These are phyloP conservation scores for Catharus bicknelli DNA, from an alignment of 2,113 vertebrate genomes.

Conservation along the genomic window DNA sequence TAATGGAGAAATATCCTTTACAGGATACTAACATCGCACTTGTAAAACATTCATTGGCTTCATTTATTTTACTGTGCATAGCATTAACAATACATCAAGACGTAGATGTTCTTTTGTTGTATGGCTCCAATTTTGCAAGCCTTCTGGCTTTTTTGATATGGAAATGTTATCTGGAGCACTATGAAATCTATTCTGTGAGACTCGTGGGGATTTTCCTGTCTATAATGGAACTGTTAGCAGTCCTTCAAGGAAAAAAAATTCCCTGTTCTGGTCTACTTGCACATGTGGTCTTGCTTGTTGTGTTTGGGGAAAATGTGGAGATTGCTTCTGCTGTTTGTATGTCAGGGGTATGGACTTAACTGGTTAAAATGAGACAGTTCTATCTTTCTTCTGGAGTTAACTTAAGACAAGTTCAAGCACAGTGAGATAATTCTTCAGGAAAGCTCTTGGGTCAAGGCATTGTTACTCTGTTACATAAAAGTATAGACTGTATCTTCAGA, in stretches of 20 bases:
- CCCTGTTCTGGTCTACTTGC: accelerated
- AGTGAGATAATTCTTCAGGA: background rate
- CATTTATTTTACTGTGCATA: background rate
- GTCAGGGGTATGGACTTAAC: background rate
- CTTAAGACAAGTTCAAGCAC: background rate
- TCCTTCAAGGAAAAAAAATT: background rate
- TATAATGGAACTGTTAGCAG: background rate
- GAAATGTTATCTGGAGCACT: background rate
- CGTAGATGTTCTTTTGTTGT: background rate
- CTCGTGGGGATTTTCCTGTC: background rate
- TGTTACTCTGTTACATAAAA: background rate
- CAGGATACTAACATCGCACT: constrained; percentile 44
- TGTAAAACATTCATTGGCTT: constrained; percentile 33
- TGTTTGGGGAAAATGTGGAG: background rate
- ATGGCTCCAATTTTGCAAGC: background rate
- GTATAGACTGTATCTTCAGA: background rate
- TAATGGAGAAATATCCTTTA: constrained; percentile 14
- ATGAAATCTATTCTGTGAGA: background rate
- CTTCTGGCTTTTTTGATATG: background rate
- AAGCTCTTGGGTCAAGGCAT: background rate
- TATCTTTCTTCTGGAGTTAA: background rate
- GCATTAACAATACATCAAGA: background rate
- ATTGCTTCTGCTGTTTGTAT: background rate
- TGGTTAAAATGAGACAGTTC: background rate
- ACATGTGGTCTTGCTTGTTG: background rate